These are phyloP conservation scores for Centropus unirufus DNA, from an alignment of 2,113 vertebrate genomes.

Conservation along the genomic window DNA sequence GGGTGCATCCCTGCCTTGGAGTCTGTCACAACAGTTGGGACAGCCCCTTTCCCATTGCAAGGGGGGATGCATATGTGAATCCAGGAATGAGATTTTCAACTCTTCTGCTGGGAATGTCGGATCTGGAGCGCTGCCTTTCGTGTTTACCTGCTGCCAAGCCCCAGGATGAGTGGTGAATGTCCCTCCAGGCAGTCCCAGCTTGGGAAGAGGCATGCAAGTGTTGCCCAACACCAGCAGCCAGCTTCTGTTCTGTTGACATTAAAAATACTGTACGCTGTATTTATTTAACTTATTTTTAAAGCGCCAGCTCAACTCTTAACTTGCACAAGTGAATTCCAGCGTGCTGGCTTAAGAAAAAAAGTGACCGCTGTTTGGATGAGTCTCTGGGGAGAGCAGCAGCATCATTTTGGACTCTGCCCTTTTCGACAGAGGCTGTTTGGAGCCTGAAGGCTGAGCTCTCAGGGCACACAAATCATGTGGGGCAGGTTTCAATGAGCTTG, in stretches of 20 bases:
- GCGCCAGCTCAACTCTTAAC: not conserved
- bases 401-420: not conserved
- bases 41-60: not conserved
- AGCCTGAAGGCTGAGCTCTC: not conserved
- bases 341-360: not conserved
- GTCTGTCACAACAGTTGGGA: not conserved
- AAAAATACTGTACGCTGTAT: not conserved
- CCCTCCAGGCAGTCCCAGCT: not conserved
- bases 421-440: not conserved
- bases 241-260: not conserved
- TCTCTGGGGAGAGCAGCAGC: not conserved
- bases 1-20: no score
- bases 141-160: not conserved
- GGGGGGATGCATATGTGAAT: not conserved
- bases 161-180: fast-evolving
- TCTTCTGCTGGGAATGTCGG: not conserved
- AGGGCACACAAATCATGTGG: not conserved
- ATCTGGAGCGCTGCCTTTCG: not conserved
- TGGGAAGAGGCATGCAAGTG: not conserved
- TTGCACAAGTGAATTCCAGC: not conserved
- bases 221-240: not conserved
- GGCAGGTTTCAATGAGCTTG: not conserved
- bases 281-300: not conserved
- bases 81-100: not conserved
- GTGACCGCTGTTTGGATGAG: not conserved